phyloP scores from a whole-genome alignment of 2,113 vertebrate genomes.

The Electrona antarctica region DNA sequence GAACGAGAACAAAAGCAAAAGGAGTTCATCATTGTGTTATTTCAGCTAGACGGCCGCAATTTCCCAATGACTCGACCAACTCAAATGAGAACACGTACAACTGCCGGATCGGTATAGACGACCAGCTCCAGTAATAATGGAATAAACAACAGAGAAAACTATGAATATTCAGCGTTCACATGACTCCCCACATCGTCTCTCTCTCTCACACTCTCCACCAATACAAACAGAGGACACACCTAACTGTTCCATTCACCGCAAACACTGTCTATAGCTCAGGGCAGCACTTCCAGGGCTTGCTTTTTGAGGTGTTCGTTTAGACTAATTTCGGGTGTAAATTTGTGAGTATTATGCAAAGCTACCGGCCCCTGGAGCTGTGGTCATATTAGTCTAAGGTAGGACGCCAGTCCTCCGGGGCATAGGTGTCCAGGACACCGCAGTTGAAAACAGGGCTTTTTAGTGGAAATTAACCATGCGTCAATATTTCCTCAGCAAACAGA shows the following conservation, averaged over 20 bases:
- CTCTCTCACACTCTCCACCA: conserved; percentile 24
- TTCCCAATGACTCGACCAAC: neutral
- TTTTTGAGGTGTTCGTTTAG: conserved; percentile 69
- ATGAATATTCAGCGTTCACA: conserved; percentile 40
- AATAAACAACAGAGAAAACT: conserved; percentile 53
- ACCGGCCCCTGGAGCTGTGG: conserved; percentile 58
- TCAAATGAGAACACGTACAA: conserved; percentile 1
- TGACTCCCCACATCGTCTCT: conserved; percentile 36
- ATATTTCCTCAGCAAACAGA: conserved; percentile 69
- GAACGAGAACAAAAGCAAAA: neutral
- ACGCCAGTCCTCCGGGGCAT: conserved; percentile 50
- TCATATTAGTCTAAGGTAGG: conserved; percentile 72
- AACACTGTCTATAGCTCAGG: conserved; percentile 64
- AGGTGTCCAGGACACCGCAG: conserved; percentile 55
- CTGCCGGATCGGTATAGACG: conserved; percentile 8
- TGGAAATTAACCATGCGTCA: conserved; percentile 69
- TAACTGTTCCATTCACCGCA: conserved; percentile 44
- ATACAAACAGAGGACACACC: conserved; percentile 72
- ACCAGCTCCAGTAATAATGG: conserved; percentile 53
- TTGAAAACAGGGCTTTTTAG: conserved; percentile 59
- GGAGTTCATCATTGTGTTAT: too few relatives aligned
- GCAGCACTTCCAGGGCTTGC: conserved; percentile 58
- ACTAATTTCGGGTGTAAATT: conserved; percentile 65
- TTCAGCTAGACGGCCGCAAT: too few relatives aligned
- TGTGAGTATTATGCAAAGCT: conserved; percentile 56